These are phyloP conservation scores for Subanguina moxae DNA, from an alignment of 1,140 invertebrate genomes.

Conservation along the genomic window DNA sequence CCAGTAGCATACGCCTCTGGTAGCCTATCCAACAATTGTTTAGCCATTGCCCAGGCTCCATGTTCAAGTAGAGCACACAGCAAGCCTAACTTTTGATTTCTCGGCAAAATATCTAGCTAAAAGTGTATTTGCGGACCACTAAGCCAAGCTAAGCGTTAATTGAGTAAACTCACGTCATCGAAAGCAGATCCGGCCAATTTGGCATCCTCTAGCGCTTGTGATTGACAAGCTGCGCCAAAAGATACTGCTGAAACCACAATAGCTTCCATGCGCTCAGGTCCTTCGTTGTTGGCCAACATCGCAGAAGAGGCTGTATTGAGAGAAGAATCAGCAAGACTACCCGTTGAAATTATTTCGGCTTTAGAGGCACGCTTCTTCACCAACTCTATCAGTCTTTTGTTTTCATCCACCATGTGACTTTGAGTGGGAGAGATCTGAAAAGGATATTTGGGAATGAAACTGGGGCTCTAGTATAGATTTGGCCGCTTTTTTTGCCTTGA, in stretches of 20 bases:
- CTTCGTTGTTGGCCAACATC: conserved; percentile 26
- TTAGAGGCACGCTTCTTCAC: conserved; percentile 82
- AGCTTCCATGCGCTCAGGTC: conserved; percentile 10
- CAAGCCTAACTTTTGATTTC: conserved; percentile 88
- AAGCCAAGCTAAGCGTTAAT: not conserved
- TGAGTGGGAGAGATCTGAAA: conserved; percentile 73
- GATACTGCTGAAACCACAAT: conserved; percentile 23
- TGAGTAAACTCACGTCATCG: conserved; percentile 33
- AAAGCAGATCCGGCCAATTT: conserved; percentile 35
- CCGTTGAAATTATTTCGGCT: conserved; percentile 72
- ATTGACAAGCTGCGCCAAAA: conserved; percentile 27
- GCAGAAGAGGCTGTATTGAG: conserved; percentile 61
- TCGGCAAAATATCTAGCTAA: conserved; percentile 66
- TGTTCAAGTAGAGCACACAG: conserved; percentile 80
- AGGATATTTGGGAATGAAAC: not conserved
- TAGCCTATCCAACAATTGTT: conserved; percentile 72
- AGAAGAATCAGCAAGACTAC: conserved; percentile 7
- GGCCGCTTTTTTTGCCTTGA: too few species aligned
- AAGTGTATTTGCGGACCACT: conserved; percentile 21
- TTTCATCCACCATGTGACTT: conserved; percentile 72
- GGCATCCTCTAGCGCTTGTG: conserved; percentile 35
- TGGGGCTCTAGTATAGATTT: too few species aligned
- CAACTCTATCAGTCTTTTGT: conserved; percentile 75
- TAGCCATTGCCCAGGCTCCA: conserved; percentile 82
- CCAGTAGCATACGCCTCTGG: conserved; percentile 74